phyloP scores from a whole-genome alignment of 2,113 vertebrate genomes.

The Hyaena hyaena region DNA sequence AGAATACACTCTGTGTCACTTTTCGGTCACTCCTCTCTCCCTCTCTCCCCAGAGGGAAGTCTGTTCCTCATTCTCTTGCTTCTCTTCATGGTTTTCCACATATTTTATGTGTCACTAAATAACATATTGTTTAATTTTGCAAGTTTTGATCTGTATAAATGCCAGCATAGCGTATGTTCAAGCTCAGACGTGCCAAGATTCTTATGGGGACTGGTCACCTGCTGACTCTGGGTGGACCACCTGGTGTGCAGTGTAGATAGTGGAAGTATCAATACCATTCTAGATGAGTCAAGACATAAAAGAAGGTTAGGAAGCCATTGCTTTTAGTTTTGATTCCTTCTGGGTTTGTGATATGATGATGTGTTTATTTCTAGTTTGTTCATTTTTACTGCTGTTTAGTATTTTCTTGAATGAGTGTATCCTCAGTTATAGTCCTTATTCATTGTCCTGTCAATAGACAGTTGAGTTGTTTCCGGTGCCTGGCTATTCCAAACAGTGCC shows the following conservation, averaged over 20 bases:
- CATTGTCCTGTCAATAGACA: neutral
- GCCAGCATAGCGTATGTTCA: neutral
- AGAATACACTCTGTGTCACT: neutral
- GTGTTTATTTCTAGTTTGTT: neutral
- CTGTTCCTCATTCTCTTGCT: neutral
- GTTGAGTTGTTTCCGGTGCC: neutral
- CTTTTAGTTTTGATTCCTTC: neutral
- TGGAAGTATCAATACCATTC: neutral
- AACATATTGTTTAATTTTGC: neutral
- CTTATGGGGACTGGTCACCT: neutral
- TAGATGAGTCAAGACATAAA: neutral
- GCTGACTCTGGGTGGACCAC: neutral
- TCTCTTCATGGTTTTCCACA: neutral
- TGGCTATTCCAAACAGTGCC: neutral
- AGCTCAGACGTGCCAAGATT: neutral
- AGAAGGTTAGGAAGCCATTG: neutral
- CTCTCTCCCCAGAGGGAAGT: neutral
- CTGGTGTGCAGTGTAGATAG: neutral
- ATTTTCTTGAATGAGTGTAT: neutral
- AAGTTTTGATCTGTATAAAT: neutral
- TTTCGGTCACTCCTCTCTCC: neutral
- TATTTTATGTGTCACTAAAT: neutral
- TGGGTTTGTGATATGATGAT: neutral
- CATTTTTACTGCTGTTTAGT: neutral
- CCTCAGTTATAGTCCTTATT: neutral